A percentile compares a stretch with the other conserved stretches of the same genome.
Evolutionary conservation across 2,888 invertebrate species (phyloP).

Genomic region (Desoria tigrina): DNA sequence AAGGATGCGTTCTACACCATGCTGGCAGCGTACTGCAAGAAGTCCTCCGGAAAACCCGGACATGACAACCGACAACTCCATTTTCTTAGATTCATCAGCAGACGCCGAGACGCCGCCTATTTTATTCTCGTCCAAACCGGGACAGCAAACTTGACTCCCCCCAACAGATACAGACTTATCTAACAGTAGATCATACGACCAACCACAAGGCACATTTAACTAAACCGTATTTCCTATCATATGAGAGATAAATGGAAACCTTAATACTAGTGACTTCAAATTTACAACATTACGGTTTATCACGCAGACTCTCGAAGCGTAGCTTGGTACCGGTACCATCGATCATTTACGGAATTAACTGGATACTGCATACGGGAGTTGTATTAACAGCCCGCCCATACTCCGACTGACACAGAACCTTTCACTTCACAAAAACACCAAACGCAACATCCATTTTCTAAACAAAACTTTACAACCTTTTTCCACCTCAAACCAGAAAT

Average conservation of each 20-base stretch:
- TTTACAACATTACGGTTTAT: not conserved
- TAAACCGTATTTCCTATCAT: slow-evolving; percentile 18
- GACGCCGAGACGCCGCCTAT: slow-evolving; percentile 35
- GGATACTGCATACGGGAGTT: too few species aligned
- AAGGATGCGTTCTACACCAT: slow-evolving; percentile 3
- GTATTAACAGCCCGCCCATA: not conserved
- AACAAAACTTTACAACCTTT: slow-evolving; percentile 12
- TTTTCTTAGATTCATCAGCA: slow-evolving; percentile 28
- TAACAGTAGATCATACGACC: slow-evolving; percentile 14
- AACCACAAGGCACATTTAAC: slow-evolving; percentile 17
- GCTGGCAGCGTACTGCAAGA: slow-evolving; percentile 2
- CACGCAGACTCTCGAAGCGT: not conserved
- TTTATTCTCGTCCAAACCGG: slow-evolving; percentile 29
- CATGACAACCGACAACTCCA: slow-evolving; percentile 16
- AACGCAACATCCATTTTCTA: not conserved
- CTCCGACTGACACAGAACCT: not conserved
- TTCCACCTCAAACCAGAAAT: slow-evolving; percentile 14
- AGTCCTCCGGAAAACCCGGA: slow-evolving; percentile 21
- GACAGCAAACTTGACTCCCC: slow-evolving; percentile 22
- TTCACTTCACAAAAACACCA: slow-evolving; percentile 10
- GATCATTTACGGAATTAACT: too few species aligned
- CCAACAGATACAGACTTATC: slow-evolving; percentile 19
- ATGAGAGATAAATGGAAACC: slow-evolving; percentile 8
- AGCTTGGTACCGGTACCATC: not conserved
- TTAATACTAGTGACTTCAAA: slow-evolving; percentile 3